Evolutionary conservation across 2,888 invertebrate genomes (phyloP).

Genomic region (Penaeus monodon): DNA sequence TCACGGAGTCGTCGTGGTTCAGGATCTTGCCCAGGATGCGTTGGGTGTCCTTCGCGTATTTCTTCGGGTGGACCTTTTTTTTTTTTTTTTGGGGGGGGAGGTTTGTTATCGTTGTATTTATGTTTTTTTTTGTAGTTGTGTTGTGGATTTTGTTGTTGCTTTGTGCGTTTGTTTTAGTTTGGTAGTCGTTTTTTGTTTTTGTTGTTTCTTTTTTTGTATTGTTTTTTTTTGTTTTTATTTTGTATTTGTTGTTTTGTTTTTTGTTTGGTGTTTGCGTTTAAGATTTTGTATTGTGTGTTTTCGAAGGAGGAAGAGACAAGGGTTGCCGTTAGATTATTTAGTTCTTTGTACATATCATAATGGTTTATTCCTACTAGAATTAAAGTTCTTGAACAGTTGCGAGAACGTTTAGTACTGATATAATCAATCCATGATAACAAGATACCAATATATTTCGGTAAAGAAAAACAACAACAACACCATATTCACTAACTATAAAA

Average conservation of each 20-base stretch:
- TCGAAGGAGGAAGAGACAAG: no score
- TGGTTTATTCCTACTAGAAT: no score
- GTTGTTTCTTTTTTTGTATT: neutral
- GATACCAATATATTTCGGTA: no score
- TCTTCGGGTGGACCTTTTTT: constrained; percentile 55
- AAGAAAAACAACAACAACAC: no score
- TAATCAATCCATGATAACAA: no score
- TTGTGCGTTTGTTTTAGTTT: neutral
- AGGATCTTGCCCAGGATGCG: constrained; percentile 57
- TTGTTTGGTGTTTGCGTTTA: neutral
- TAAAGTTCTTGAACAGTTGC: no score
- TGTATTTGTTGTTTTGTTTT: neutral
- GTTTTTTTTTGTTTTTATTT: neutral
- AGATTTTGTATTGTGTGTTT: no score
- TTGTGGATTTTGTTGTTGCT: neutral
- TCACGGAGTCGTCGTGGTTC: constrained; percentile 64
- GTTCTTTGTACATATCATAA: no score
- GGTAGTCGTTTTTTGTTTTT: neutral
- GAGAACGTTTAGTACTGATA: no score
- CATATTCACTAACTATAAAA: no score
- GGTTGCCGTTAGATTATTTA: no score
- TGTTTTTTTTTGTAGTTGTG: neutral
- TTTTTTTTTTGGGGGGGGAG: neutral
- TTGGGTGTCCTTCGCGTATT: constrained; percentile 60
- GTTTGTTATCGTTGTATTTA: no score